phyloP scores from a whole-genome alignment of 1,140 invertebrate genomes.

The Colletes gigas region DNA sequence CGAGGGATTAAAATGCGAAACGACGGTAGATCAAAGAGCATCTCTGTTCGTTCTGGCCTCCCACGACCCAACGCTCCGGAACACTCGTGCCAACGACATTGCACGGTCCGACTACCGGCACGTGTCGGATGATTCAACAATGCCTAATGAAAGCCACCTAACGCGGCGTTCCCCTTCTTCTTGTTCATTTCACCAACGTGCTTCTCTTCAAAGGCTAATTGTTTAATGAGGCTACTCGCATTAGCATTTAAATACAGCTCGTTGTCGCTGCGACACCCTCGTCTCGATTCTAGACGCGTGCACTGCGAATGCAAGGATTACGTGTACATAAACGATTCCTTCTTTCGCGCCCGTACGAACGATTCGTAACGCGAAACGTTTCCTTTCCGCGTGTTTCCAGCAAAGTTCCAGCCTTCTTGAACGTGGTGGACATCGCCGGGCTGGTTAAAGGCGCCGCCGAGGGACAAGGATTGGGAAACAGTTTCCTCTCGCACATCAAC shows the following conservation, averaged over 20 bases:
- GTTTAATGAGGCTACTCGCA: slow-evolving; percentile 74
- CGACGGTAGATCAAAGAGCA: slow-evolving; percentile 58
- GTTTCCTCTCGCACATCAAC: slow-evolving; percentile 98
- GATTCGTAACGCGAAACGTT: background rate
- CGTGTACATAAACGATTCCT: background rate
- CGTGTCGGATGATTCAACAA: slow-evolving; percentile 72
- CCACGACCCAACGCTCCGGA: slow-evolving; percentile 36
- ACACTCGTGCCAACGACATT: slow-evolving; percentile 35
- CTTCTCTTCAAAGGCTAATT: slow-evolving; percentile 77
- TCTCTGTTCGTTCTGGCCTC: slow-evolving; percentile 26
- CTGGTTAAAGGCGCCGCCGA: slow-evolving; percentile 98
- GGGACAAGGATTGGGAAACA: slow-evolving; percentile 99
- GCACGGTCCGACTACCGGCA: slow-evolving; percentile 61
- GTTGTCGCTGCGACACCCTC: slow-evolving; percentile 65
- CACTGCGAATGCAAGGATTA: slow-evolving; percentile 18
- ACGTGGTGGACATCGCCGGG: slow-evolving; percentile 99
- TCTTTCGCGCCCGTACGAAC: background rate
- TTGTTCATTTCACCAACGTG: slow-evolving; percentile 63
- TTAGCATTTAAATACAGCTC: slow-evolving; percentile 76
- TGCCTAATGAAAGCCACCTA: slow-evolving; percentile 74
- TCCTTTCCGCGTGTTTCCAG: slow-evolving; percentile 81
- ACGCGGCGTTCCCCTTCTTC: slow-evolving; percentile 52
- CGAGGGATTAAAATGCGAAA: slow-evolving; percentile 53
- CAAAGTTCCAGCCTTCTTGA: slow-evolving; percentile 98
- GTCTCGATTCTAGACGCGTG: slow-evolving; percentile 54